Base-by-base conservation (phyloP, 2,797 vertebrate species). In the Furcifer pardalis region DNA sequence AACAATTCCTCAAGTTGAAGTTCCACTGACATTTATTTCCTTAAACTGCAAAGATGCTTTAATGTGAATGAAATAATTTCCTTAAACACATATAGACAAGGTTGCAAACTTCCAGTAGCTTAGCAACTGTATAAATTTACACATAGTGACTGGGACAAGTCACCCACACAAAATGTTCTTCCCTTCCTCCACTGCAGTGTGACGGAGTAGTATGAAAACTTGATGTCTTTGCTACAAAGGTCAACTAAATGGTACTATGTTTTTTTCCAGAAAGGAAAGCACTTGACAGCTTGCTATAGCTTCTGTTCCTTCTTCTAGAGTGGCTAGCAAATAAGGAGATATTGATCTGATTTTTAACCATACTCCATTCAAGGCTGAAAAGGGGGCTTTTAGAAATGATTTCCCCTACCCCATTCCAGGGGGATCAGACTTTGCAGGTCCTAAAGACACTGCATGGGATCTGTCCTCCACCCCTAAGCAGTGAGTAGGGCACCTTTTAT, bases 111-210 rank as follows among this genome's bases (percentile, higher is more conserved):
- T 60, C 52, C 42, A 60, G n/a, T 44, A 56, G 71, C 81, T 46
- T 83, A 76, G 72, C 62, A 82, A 82, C 71, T 63, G 37, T 56
- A 77, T 84, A 44, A 83, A 59, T 59, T 40, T 83, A 23, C 35
- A 75, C 66, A 44, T 68, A 44, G 63, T 9, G 49, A 32, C 37
- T 44, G n/a, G 63, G 7, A 52, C 46, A 13, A 68, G 27, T 25
- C 37, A 42, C 12, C 21, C 71, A 74, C 12, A 46, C 72, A 69
- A 52, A 32, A 12, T 35, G 15, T 71, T 23, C 63, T 44, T 46
- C 40, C n/a, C 40, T 42, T 71, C 9, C 35, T 35, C 19, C 66
- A 40, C n/a, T 69, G 63, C 30, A 69, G 27, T 32, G 10, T 46
- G 74, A 77, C 69, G 37, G 66, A 44, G 77, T 37, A 81, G 35